phyloP scores from a whole-genome alignment of 2,797 vertebrate species.

The Parauchenoglanis punctatus region DNA sequence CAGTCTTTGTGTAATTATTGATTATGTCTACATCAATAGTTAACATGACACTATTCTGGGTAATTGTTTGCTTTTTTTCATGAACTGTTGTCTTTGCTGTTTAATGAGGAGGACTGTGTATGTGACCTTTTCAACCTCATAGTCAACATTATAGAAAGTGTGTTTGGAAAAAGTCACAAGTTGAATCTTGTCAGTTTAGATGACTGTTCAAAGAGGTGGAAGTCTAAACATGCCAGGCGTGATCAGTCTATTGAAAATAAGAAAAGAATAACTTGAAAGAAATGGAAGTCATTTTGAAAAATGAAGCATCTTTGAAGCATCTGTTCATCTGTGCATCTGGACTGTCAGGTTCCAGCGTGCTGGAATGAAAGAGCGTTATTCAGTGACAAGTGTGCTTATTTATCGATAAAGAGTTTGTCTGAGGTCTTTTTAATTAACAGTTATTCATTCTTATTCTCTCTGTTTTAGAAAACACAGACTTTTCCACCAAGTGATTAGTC shows the following conservation, averaged over 20 bases:
- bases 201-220: background rate
- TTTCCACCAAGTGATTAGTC: background rate
- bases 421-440: constrained; percentile 5
- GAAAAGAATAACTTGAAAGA: background rate
- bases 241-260: background rate
- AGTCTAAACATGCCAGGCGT: background rate
- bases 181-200: background rate
- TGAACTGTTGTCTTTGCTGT: background rate
- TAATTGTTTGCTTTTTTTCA: background rate
- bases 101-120: background rate
- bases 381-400: background rate
- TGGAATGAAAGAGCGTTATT: background rate
- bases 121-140: background rate
- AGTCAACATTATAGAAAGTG: background rate
- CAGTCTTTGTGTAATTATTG: background rate
- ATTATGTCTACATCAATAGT: background rate
- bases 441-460: constrained; percentile 8
- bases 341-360: background rate
- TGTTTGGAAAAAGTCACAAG: background rate
- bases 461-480: background rate
- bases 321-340: background rate
- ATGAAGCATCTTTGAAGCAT: background rate
- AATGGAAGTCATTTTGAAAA: background rate
- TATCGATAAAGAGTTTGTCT: background rate
- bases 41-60: background rate